Evolutionary conservation across 1,140 invertebrate species (phyloP), one percentile per base, ranked within the genome.

Genomic region (Drosophila lacertosa): DNA sequence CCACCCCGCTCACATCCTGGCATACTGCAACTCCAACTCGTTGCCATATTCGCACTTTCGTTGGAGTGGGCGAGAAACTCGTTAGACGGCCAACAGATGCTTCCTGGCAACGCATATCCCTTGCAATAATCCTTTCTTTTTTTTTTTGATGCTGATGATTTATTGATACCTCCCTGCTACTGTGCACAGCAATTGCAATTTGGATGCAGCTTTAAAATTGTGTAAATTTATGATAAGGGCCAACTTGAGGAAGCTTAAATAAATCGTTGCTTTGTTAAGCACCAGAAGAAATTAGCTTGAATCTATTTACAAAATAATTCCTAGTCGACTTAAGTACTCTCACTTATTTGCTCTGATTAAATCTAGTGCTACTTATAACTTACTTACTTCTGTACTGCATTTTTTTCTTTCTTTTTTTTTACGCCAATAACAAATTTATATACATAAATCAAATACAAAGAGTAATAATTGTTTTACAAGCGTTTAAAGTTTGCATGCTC

Each of bases 31-130:
- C 53, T 40, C 7, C 39, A 20, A 45, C 53, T 75, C 64, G 15
- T 77, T 60, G 64, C 42, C 79, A 74, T 70, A 77, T 83, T 74
- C 79, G 74, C 78, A 83, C 74, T 74, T 74, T 45, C 45, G 0
- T 13, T 42, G 69, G 78, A 29, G 54, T 74, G 78, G 53, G 79
- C 13, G 33, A 57, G 54, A 57, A 65, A 70, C 51, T 70, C 67
- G 67, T 65, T 70, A 65, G 45, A 51, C 57, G 53, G 9, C 22
- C 13, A 71, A 55, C 78, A 82, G 78, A 39, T 77, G 79, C 60
- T 81, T 33, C 57, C 60, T 44, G 48, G 48, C 47, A 63, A 70
- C 47, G 72, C 67, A 79, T 65, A 57, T 64, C 48, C 58, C 37
- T 72, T 60, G 57, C 55, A 63, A 67, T 81, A 80, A 62, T 79